phyloP scores from a whole-genome alignment of 2,797 vertebrate species.

The Dendrocincla tyrannina region DNA sequence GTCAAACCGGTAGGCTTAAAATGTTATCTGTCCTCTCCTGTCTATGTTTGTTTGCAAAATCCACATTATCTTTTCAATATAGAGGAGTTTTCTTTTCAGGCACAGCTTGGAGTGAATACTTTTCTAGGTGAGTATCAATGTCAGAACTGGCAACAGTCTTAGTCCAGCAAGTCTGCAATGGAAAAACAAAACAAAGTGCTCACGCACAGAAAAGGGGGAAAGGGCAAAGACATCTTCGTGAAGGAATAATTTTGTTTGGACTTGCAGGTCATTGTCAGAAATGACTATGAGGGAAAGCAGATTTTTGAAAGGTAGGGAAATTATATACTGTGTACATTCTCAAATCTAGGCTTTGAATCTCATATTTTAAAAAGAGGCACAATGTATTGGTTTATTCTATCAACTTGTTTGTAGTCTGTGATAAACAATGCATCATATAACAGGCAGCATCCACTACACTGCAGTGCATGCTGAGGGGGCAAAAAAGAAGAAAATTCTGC shows the following conservation, averaged over 20 bases:
- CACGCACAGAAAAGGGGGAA: neutral
- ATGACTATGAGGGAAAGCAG: neutral
- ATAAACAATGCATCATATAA: neutral
- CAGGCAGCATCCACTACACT: neutral
- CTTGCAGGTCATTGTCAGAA: neutral
- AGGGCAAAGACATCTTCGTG: neutral
- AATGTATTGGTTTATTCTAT: neutral
- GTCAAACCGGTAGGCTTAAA: neutral
- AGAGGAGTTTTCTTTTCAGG: conserved; percentile 7
- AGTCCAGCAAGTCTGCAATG: neutral
- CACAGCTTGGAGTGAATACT: neutral
- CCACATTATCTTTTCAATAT: neutral
- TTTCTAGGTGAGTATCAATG: conserved; percentile 6
- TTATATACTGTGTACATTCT: neutral
- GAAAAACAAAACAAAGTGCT: neutral
- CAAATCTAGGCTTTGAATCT: neutral
- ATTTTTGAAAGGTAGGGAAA: neutral
- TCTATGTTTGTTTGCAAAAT: neutral
- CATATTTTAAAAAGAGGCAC: neutral
- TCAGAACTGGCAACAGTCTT: neutral
- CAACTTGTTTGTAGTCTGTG: neutral
- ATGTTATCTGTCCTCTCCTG: neutral
- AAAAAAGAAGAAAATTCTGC: neutral
- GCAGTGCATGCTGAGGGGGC: neutral
- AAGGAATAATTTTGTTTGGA: neutral